Evolutionary conservation across 2,888 invertebrate species (phyloP), one percentile per base, ranked within the genome.

Genomic region (Acanthosoma haemorrhoidale): DNA sequence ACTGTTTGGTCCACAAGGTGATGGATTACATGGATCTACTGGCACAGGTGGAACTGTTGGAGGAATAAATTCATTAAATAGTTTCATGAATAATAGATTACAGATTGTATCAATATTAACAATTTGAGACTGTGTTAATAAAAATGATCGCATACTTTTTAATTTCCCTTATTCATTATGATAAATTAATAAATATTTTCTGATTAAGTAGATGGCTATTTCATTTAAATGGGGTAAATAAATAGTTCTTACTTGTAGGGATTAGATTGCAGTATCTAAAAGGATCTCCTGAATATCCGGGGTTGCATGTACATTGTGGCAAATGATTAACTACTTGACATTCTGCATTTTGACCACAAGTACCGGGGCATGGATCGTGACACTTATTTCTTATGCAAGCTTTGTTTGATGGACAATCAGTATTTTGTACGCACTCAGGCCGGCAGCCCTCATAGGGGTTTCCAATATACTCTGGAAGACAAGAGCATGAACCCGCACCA

Each of bases 1-100:
- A 73, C 92, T 91, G 77, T 92, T 91, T 5, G 91, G 87, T 41
- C 93, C 93, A 78, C 93, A 94, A 0, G 91, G 91, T 3, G 89
- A 87, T 63, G 91, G 91, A 73, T 83, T 80, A 77, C 92, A 92
- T 1, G 91, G 91, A 41, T 76, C 73, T 84, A 71, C 67, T 31
- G 76, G 76, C 68, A 72, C 71, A 25, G 73, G 51, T 67, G 73
- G 73, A 21, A 73, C 25, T 29, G 73, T 76, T 76, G 67, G 21
- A 70, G 9, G 38, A 31, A 21, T 67, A 3, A 16, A 21, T n/a
- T n/a, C n/a, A n/a, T n/a, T n/a, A n/a, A n/a, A n/a, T n/a, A n/a
- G n/a, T n/a, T n/a, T n/a, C n/a, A n/a, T n/a, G n/a, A n/a, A n/a
- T n/a, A n/a, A n/a, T n/a, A n/a, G n/a, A n/a, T n/a, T n/a, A n/a